Evolutionary conservation across 2,113 vertebrate species (phyloP), one percentile per base, ranked within the genome.

Genomic region (Percopsis transmontana): DNA sequence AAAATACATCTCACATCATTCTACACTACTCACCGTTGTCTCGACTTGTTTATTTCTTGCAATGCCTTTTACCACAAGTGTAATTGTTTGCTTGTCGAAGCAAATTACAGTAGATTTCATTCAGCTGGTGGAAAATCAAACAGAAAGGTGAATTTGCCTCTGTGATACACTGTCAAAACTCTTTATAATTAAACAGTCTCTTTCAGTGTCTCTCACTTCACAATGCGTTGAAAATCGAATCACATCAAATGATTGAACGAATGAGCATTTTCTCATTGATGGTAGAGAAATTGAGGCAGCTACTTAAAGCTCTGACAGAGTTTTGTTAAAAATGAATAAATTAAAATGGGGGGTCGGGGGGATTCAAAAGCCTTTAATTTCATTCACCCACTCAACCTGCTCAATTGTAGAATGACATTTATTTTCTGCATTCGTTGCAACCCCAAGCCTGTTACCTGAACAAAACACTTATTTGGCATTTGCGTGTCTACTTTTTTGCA

Each of bases 141-240:
- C 19, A 19, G 19, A 23, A 16, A n/a, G 47, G 19, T 48, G n/a
- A 55, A 23, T 59, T 41, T 23, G 5, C 42, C 18, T 21, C 41
- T 21, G 24, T 6, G 18, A 14, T 20, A 16, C 11, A 6, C 44
- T 7, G 16, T 38, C 42, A 48, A 16, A 42, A 47, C 24, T 8
- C 23, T 33, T 21, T 16, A 44, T 48, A 60, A 16, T 48, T 41
- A 48, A 40, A 55, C 40, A 5, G 59, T 21, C 41, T 47, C 44
- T 50, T 24, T 48, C 42, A 18, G 16, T 39, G 42, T 48, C 16
- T 19, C 14, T 57, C 40, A 19, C n/a, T 47, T 39, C 18, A 60
- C 58, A 66, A 61, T 48, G 3, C 16, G 16, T 41, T 33, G 11
- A 47, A 44, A 41, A 44, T 58, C 7, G 16, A 48, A 69, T 69